Conservation (phyloP, 2,797 vertebrate genomes). For the Ptychobarbus kaznakovi region DNA sequence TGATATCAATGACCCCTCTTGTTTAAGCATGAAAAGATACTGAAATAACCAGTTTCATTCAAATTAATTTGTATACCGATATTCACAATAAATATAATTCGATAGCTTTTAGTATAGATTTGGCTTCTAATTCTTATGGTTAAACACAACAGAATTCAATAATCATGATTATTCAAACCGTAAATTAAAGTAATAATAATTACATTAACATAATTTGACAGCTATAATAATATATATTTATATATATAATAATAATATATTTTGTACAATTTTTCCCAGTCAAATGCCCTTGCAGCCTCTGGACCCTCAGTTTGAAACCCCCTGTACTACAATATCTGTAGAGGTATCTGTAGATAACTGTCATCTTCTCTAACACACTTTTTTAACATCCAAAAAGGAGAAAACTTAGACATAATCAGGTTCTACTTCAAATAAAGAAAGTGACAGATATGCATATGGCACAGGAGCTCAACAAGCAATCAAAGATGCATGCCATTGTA, state of each 20-base stretch:
- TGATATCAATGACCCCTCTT: not conserved
- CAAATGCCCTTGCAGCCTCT: not conserved
- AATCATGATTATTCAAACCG: not conserved
- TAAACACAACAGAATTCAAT: not conserved
- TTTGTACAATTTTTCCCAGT: not conserved
- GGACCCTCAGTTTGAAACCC: not conserved
- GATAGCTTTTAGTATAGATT: not conserved
- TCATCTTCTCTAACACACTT: not conserved
- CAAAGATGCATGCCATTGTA: slow-evolving; percentile 34
- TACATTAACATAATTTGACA: not conserved
- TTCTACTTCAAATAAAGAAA: slow-evolving; percentile 26
- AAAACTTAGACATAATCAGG: slow-evolving; percentile 30
- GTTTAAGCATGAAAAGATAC: not conserved
- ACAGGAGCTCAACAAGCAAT: slow-evolving; percentile 45
- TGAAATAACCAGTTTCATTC: too few relatives aligned
- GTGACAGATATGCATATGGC: slow-evolving; percentile 30
- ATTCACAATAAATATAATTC: not conserved
- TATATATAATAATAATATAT: not conserved
- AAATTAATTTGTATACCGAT: not conserved
- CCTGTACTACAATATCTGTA: not conserved
- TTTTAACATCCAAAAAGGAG: slow-evolving; percentile 1
- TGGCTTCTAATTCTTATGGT: not conserved
- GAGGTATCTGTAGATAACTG: not conserved
- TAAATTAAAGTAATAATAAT: not conserved
- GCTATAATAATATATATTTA: not conserved